These are phyloP conservation scores for Natator depressus DNA, from an alignment of 2,113 vertebrate species.

Conservation along the genomic window DNA sequence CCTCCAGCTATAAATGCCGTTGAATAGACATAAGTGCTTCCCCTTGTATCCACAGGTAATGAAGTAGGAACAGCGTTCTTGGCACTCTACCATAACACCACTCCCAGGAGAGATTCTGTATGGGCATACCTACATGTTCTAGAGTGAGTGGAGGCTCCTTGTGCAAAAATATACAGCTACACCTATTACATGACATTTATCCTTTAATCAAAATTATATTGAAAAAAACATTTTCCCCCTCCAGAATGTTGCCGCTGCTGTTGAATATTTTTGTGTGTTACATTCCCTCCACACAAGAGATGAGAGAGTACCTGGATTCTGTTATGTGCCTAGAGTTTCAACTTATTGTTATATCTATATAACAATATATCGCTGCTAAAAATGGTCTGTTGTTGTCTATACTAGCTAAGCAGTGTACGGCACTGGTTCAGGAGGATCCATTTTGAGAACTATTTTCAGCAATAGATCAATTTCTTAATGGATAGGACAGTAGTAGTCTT, in stretches of 20 bases:
- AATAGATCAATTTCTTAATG: not conserved
- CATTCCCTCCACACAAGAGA: not conserved
- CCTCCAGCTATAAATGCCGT: not conserved
- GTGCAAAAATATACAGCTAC: not conserved
- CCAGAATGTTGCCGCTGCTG: not conserved
- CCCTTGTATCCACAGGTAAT: not conserved
- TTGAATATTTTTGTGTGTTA: not conserved
- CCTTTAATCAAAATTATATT: not conserved
- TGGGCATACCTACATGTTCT: fast-evolving
- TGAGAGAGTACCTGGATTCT: not conserved
- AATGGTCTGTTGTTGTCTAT: not conserved
- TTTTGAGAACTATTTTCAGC: not conserved
- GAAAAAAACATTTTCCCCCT: not conserved
- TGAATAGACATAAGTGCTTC: not conserved
- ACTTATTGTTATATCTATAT: not conserved
- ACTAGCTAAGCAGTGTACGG: not conserved
- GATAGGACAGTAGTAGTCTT: not conserved
- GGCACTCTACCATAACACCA: fast-evolving
- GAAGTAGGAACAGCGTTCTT: fast-evolving
- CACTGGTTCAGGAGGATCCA: not conserved
- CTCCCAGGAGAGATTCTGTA: fast-evolving
- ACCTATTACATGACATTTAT: not conserved
- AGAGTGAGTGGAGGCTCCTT: not conserved
- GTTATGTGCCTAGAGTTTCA: not conserved
- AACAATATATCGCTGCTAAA: not conserved